Evolutionary conservation across 2,797 vertebrate species (phyloP).

Genomic region (Apodemus agrarius): DNA sequence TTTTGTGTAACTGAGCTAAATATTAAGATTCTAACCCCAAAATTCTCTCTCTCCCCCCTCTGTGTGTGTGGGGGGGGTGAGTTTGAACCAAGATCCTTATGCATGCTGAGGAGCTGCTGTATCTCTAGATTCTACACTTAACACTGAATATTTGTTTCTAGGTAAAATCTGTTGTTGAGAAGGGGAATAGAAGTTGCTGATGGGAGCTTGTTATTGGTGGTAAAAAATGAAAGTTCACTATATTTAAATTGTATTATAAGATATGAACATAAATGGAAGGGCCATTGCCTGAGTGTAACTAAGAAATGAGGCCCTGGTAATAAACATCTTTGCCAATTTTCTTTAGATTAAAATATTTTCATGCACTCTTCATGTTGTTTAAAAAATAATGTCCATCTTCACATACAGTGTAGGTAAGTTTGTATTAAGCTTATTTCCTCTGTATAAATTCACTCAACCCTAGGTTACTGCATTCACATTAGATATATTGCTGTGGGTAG

Average conservation of each 20-base stretch:
- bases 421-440: constrained; percentile 28
- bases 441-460: constrained; percentile 11
- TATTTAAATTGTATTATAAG: neutral
- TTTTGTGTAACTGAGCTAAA: neutral
- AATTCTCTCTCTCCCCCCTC: no score
- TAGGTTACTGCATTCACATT: neutral
- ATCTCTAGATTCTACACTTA: neutral
- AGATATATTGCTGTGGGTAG: constrained; percentile 3
- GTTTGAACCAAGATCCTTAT: neutral
- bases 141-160: neutral
- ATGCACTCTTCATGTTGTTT: neutral
- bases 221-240: neutral
- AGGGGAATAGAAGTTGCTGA: neutral
- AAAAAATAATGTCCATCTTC: neutral
- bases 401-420: neutral
- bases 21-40: neutral
- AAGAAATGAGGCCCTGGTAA: neutral
- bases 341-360: neutral
- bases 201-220: neutral
- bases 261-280: neutral
- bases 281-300: neutral
- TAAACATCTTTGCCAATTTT: neutral
- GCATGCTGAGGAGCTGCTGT: neutral
- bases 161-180: neutral
- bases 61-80: no score